Evolutionary conservation across 2,888 invertebrate genomes (phyloP), one percentile per base, ranked within the genome.

Genomic region (Phaedon cochleariae): DNA sequence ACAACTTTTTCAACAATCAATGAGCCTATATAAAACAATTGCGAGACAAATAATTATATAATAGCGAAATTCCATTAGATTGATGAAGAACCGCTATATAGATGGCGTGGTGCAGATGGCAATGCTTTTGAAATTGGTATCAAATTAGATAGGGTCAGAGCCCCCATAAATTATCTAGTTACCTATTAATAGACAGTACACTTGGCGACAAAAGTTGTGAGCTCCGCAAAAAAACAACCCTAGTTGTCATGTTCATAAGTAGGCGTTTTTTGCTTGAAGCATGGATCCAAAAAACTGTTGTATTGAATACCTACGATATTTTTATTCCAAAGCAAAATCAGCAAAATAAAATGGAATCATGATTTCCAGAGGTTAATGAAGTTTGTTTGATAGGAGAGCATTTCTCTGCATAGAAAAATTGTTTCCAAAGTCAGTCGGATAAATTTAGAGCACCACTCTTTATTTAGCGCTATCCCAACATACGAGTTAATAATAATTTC

Each of bases 111-210:
- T 49, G 61, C 53, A 51, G 59, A 46, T 52, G 53, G 46, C 37
- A 62, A 62, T 62, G 64, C 62, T 59, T 62, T 60, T 62, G 58
- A 63, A 68, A 68, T 65, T 61, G 65, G 60, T 65, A 65, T 68
- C 46, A 60, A 68, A 64, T 67, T 59, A 60, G 65, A 65, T 37
- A 66, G 61, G 70, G 66, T 70, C 70, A 64, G 64, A 70, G 64
- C 46, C 58, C 70, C 48, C 65, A 64, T 70, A 70, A 61, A 68
- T 68, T 59, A 64, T 66, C 61, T 59, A 59, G 67, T 60, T 66
- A 67, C 64, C 57, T 68, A 65, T 66, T 65, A 67, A 70, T 68
- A 70, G 62, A 64, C 55, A 61, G 61, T 62, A 62, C 59, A 57
- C 15, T 41, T 41, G 41, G 41, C 22, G 53, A 41, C 31, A 34